Evolutionary conservation across 2,888 invertebrate species (phyloP).

Genomic region (Diarsia brunnea): DNA sequence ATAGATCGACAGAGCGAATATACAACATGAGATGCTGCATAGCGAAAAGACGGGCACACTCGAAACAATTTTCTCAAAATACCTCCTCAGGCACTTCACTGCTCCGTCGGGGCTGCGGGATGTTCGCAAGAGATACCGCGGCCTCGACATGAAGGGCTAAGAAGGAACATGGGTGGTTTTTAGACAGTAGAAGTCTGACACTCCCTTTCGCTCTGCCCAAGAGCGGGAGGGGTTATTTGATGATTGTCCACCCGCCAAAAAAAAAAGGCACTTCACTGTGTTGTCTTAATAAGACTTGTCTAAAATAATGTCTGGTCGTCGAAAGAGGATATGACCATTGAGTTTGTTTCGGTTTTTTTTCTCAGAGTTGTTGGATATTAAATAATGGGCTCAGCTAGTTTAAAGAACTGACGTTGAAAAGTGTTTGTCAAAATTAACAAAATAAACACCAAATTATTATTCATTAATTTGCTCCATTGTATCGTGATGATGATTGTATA

Average conservation of each 20-base stretch:
- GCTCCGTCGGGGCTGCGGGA: no score
- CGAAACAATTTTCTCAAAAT: neutral
- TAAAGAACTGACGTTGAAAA: no score
- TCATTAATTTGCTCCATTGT: neutral
- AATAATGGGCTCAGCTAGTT: neutral
- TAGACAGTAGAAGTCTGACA: no score
- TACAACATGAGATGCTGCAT: neutral
- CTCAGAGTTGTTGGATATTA: neutral
- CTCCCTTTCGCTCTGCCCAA: no score
- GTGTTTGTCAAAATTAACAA: neutral
- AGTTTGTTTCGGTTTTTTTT: neutral
- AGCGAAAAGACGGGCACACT: neutral
- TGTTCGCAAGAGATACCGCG: no score
- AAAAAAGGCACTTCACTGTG: neutral
- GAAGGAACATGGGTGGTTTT: no score
- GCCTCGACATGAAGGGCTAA: no score
- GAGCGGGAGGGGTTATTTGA: no score
- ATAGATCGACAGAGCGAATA: neutral
- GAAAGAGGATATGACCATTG: neutral
- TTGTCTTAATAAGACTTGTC: neutral
- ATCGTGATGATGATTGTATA: neutral
- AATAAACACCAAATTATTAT: neutral
- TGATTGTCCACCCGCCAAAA: no score
- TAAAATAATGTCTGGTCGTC: neutral
- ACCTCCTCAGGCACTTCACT: neutral